Evolutionary conservation across 2,888 invertebrate genomes (phyloP), one percentile per base, ranked within the genome.

Genomic region (Aphodius granarius): DNA sequence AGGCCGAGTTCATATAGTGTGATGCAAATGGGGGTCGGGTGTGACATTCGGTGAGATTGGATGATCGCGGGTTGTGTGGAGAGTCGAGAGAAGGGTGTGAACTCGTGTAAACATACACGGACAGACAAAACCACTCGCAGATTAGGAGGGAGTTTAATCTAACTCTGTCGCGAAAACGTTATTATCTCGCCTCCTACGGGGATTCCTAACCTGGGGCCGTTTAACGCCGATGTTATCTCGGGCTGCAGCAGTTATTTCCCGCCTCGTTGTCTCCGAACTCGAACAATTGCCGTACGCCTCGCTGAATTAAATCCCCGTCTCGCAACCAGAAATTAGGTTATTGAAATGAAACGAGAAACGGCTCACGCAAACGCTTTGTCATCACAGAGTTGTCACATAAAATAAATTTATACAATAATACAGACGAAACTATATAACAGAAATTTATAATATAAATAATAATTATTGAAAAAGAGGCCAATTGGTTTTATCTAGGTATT

Each of bases 221-320:
- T 86, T 86, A 86, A 84, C 85, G 83, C 85, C 85, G 86, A 86
- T 86, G 87, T 87, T 87, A 86, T 87, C 86, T 86, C 86, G 86
- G n/a, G 85, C 85, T 86, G 86, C 86, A 84, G 43, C 43, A 68
- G 86, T 86, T 86, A 86, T 86, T 86, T 87, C 87, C 86, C 86
- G 86, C 85, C 85, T 86, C 86, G 86, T 86, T 86, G 86, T 86
- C 76, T 78, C 62, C 71, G 70, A 70, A 71, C 64, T 64, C 71
- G 74, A 43, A 43, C 43, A 43, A 43, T 43, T 43, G 43, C 43
- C 43, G 66, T 65, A 43, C 43, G 43, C 43, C 43, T 43, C 43
- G 43, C 43, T 43, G 43, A 43, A 43, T 43, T 43, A 43, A 43
- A 43, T 43, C 43, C 43, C 43, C 43, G 43, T 43, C 43, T 43